Evolutionary conservation across 1,140 invertebrate species (phyloP).

Genomic region (Cyrtorhinus lividipennis): DNA sequence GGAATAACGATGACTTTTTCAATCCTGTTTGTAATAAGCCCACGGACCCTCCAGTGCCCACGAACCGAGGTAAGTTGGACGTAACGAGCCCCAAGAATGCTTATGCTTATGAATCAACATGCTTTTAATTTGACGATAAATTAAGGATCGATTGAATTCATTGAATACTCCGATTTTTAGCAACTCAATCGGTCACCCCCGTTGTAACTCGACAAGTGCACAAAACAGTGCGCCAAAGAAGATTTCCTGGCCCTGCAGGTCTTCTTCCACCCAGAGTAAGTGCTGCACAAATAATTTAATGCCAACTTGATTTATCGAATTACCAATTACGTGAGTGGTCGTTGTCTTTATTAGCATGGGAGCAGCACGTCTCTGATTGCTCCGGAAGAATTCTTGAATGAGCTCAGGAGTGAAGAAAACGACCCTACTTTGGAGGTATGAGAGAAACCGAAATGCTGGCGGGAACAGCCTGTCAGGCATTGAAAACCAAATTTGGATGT

Average conservation of each 20-base stretch:
- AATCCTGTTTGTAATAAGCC: too few relatives aligned
- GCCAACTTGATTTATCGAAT: background rate
- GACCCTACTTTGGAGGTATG: background rate
- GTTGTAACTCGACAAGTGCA: background rate
- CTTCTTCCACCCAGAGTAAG: constrained; percentile 25
- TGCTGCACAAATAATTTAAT: background rate
- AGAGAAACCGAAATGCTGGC: too few relatives aligned
- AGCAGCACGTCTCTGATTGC: constrained; percentile 15
- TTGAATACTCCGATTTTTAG: background rate
- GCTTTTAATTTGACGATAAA: background rate
- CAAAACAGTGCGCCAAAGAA: constrained; percentile 20
- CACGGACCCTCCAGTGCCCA: too few relatives aligned
- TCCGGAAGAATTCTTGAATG: constrained; percentile 14
- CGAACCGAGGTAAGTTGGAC: background rate
- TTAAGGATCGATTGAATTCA: background rate
- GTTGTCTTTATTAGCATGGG: background rate
- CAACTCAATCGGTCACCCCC: background rate
- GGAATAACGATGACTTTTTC: background rate
- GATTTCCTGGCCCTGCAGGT: constrained; percentile 27
- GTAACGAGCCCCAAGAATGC: background rate
- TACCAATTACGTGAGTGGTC: background rate
- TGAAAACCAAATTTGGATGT: too few relatives aligned
- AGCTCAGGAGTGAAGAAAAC: constrained; percentile 10
- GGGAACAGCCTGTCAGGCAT: too few relatives aligned
- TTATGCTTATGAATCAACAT: background rate